Evolutionary conservation across 2,797 vertebrate species (phyloP).

Genomic region (Rhinichthys osculus): DNA sequence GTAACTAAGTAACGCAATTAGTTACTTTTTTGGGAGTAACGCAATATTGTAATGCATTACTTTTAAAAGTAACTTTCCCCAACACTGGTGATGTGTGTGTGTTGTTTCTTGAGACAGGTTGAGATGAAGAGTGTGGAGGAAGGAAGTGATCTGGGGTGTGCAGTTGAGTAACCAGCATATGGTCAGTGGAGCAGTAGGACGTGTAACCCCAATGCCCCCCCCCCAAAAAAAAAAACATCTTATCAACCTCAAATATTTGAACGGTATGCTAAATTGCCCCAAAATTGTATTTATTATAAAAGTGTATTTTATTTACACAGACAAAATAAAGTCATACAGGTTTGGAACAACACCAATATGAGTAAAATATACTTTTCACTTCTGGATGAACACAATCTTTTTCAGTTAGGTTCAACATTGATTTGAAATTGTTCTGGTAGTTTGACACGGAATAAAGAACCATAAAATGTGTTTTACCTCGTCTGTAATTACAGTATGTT

Average conservation of each 20-base stretch:
- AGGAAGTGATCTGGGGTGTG: no score
- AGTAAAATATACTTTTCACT: background rate
- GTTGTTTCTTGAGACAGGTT: no score
- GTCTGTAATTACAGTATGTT: conserved; percentile 60
- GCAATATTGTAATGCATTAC: background rate
- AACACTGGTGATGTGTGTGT: no score
- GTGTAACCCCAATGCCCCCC: no score
- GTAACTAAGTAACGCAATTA: background rate
- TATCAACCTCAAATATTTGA: background rate
- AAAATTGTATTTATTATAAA: background rate
- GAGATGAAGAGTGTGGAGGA: no score
- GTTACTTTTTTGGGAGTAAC: background rate
- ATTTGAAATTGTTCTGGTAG: conserved; percentile 36
- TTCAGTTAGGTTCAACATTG: conserved; percentile 27
- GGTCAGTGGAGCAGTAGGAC: no score
- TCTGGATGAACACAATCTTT: background rate
- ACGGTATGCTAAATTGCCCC: background rate
- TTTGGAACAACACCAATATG: background rate
- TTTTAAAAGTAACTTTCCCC: no score
- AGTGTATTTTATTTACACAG: background rate
- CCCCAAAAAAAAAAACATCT: no score
- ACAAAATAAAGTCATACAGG: background rate
- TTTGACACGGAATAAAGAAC: conserved; percentile 39
- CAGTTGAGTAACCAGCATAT: no score
- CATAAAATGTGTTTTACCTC: conserved; percentile 43